Percentiles rank a stretch among this genome's conserved stretches.
These are phyloP conservation scores for Atethmia centrago DNA, from an alignment of 2,888 invertebrate species.

Conservation along the genomic window DNA sequence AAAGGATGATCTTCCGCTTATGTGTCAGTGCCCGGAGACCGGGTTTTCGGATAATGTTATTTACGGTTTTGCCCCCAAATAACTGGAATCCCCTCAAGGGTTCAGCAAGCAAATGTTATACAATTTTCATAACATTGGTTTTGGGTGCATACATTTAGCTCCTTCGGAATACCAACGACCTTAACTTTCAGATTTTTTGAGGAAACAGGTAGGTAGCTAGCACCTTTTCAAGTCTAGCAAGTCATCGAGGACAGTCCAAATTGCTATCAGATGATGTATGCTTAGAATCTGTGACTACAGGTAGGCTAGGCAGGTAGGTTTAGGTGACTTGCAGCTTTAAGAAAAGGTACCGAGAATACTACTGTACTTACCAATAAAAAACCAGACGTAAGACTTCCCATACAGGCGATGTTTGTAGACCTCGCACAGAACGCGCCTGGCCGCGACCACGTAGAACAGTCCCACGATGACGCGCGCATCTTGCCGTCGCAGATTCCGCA, in stretches of 20 bases:
- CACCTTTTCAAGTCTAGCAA: background rate
- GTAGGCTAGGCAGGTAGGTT: background rate
- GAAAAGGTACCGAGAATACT: background rate
- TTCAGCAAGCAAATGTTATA: constrained; percentile 43
- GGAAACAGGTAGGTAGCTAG: too few species aligned
- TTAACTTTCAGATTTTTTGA: background rate
- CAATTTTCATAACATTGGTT: constrained; percentile 43
- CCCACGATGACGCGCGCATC: constrained; percentile 99
- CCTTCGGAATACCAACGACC: background rate
- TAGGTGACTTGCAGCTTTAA: background rate
- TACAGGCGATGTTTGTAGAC: constrained; percentile 98
- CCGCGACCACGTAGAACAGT: constrained; percentile 99
- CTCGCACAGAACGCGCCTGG: constrained; percentile 98
- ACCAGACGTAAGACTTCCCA: constrained; percentile 99
- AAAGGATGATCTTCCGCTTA: constrained; percentile 72
- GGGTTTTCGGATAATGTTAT: constrained; percentile 69
- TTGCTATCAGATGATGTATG: background rate
- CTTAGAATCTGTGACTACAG: background rate
- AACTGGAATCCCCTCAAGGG: constrained; percentile 56
- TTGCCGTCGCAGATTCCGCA: constrained; percentile 97
- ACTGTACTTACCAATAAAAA: constrained; percentile 96
- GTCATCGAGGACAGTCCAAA: background rate
- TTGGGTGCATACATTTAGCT: constrained; percentile 1
- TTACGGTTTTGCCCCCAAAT: constrained; percentile 67
- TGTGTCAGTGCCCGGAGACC: constrained; percentile 61